A percentile compares a stretch with the other conserved stretches of the same genome.
These are phyloP conservation scores for Galaxias olidus DNA, from an alignment of 2,797 vertebrate species.

Conservation along the genomic window DNA sequence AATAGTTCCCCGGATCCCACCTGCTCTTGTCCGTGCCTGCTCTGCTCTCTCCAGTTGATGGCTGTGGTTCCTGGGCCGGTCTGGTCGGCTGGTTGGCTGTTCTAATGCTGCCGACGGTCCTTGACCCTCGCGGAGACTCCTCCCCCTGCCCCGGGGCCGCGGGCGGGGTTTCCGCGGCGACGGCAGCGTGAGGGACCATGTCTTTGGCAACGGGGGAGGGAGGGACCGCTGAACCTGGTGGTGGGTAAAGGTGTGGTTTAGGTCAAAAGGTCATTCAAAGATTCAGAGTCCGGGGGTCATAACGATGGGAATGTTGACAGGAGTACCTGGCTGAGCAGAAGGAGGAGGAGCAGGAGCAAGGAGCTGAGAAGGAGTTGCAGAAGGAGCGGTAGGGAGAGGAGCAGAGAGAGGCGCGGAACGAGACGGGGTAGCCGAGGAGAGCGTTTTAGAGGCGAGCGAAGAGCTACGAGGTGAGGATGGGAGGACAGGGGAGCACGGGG, in stretches of 20 bases:
- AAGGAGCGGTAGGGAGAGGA: slow-evolving; percentile 26
- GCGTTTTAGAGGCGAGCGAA: slow-evolving; percentile 2
- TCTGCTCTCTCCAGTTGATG: slow-evolving; percentile 35
- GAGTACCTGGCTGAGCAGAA: slow-evolving; percentile 60
- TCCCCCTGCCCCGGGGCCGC: slow-evolving; percentile 24
- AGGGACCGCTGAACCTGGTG: slow-evolving; percentile 31
- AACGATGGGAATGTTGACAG: slow-evolving; percentile 25
- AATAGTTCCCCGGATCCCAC: slow-evolving; percentile 44
- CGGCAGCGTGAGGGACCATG: background rate
- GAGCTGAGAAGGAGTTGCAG: slow-evolving; percentile 26
- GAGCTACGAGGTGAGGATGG: slow-evolving; percentile 4
- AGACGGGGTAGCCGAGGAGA: slow-evolving; percentile 29
- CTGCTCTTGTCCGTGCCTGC: slow-evolving; percentile 40
- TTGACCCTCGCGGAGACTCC: slow-evolving; percentile 24
- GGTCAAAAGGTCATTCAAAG: background rate
- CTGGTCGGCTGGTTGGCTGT: slow-evolving; percentile 29
- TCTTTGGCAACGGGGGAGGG: slow-evolving; percentile 25
- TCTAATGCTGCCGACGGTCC: slow-evolving; percentile 37
- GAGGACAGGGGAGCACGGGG: slow-evolving; percentile 41
- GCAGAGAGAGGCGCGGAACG: slow-evolving; percentile 33
- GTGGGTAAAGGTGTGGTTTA: background rate
- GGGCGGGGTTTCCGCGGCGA: slow-evolving; percentile 21
- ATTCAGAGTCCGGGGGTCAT: too few relatives aligned
- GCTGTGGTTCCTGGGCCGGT: slow-evolving; percentile 30
- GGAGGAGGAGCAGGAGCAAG: slow-evolving; percentile 26